Evolutionary conservation across 1,140 invertebrate genomes (phyloP), one percentile per base, ranked within the genome.

Genomic region (Drosophila lacertosa): DNA sequence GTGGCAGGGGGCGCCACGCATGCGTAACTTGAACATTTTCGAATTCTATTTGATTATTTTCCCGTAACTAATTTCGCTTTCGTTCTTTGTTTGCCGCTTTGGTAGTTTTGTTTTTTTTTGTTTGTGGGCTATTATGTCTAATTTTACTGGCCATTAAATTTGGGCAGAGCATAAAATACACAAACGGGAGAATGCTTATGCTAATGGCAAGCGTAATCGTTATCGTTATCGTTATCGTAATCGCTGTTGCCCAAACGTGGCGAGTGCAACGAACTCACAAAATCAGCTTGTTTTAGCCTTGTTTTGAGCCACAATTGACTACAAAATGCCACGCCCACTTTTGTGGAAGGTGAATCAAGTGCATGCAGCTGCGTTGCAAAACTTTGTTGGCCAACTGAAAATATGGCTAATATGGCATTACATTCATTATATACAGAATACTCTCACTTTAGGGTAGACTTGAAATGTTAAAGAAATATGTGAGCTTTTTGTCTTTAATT

Each of bases 361-460:
- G 73, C 77, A 81, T 82, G 77, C 77, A 81, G 77, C 77, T 82
- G 77, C 40, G 51, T 11, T 13, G 26, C 35, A 40, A 13, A 51
- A 22, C 16, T 37, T 22, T 51, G 48, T 35, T 57, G 62, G 74
- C 55, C 35, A 71, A 71, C 54, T 76, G 24, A 37, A 37, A 62
- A 62, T 62, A 68, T 62, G 65, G 5, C 44, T 60, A n/a, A n/a
- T n/a, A n/a, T n/a, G n/a, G n/a, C n/a, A n/a, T n/a, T n/a, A n/a
- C n/a, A n/a, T n/a, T n/a, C n/a, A n/a, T 62, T 47, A 47, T 45
- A 45, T 4, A 11, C 2, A 18, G 16, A n/a, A 40, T 35, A 62
- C 65, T n/a, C 55, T 67, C 2, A 37, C 33, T 10, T 16, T 29
- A 13, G 7, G n/a, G 3, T n/a, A 10, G n/a, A n/a, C n/a, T n/a